These are phyloP conservation scores for Taeniopygia guttata DNA, from an alignment of 2,797 vertebrate genomes.

Conservation along the genomic window DNA sequence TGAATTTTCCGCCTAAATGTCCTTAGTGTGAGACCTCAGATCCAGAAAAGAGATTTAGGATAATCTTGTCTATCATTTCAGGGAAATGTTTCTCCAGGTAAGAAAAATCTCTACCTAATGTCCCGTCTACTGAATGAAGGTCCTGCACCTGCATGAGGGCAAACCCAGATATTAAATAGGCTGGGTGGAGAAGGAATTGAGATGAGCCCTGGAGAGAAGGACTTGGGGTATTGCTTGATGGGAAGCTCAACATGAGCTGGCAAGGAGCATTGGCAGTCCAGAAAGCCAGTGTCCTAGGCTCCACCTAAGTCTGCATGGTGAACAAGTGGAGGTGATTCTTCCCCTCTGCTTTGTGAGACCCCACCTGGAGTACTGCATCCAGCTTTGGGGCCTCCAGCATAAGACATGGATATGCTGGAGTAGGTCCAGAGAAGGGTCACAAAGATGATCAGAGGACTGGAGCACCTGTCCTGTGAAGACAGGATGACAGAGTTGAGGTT, in stretches of 20 bases:
- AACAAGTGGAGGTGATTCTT: neutral
- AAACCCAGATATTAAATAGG: neutral
- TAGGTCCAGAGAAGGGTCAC: neutral
- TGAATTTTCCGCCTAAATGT: neutral
- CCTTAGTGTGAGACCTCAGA: neutral
- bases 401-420: neutral
- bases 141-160: rapidly evolving
- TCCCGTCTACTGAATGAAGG: neutral
- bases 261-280: neutral
- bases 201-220: neutral
- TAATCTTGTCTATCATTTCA: neutral
- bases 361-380: neutral
- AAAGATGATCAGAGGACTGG: neutral
- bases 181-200: neutral
- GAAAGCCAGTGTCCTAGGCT: neutral
- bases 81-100: neutral
- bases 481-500: neutral
- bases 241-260: neutral
- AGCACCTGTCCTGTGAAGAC: neutral
- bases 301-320: neutral
- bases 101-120: neutral
- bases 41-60: neutral
- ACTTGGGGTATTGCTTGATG: neutral
- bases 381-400: neutral
- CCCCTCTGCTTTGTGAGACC: neutral